phyloP scores from a whole-genome alignment of 2,888 invertebrate genomes.

The Hipparchia sbordonii region DNA sequence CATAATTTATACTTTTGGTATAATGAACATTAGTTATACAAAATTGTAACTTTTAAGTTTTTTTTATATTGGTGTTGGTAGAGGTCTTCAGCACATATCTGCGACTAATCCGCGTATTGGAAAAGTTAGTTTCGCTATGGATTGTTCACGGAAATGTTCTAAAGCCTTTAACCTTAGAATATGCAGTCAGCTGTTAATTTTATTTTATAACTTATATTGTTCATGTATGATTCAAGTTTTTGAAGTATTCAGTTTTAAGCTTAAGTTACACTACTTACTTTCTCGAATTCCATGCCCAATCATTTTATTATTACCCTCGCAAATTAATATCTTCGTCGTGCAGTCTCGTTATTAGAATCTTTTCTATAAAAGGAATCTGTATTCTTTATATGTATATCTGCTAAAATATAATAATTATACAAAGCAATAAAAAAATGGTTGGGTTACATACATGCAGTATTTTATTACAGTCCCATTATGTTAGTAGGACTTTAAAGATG shows the following conservation, averaged over 20 bases:
- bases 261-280: conserved; percentile 25
- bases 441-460: conserved; percentile 30
- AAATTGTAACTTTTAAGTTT: no score
- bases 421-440: conserved; percentile 24
- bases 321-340: background rate
- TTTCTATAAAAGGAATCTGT: background rate
- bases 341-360: conserved; percentile 4
- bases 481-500: conserved; percentile 4
- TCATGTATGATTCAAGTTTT: background rate
- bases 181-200: background rate
- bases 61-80: no score
- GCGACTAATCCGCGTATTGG: no score
- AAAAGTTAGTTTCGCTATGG: no score
- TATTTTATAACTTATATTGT: background rate
- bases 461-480: conserved; percentile 23
- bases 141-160: no score
- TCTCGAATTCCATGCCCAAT: conserved; percentile 34
- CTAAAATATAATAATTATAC: background rate
- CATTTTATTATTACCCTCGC: conserved; percentile 18
- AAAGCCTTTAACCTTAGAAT: no score
- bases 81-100: no score
- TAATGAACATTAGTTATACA: no score
- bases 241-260: conserved; percentile 15
- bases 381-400: background rate
- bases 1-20: no score